Evolutionary conservation across 2,888 invertebrate genomes (phyloP), one percentile per base, ranked within the genome.

Genomic region (Argynnis bischoffii): DNA sequence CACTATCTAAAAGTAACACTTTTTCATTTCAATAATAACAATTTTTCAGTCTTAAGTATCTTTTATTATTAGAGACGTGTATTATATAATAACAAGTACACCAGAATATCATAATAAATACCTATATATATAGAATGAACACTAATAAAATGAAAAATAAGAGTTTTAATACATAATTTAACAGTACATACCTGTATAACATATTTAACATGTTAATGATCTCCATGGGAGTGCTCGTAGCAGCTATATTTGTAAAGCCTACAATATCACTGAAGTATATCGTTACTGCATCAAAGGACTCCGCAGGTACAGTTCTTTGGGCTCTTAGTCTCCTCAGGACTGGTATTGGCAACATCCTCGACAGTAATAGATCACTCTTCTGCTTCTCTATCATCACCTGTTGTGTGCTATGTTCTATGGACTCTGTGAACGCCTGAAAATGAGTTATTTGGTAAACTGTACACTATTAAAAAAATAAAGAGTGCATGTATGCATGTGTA

Each of bases 251-350:
- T 3, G 95, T 95, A 79, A 95, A 95, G 3, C 95, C 95, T 41
- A 95, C 95, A 70, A 95, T 95, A 72, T 95, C 95, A 69, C 95
- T 95, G 85, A 95, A 95, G 89, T 95, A 95, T 69, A 95, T 95
- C 1, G 95, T 95, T 57, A 95, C 95, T 0, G 94, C 94, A 66
- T 95, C 94, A 77, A 94, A 95, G 1, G 94, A 92, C 79, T 95
- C 95, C 0, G 95, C 95, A 0, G 94, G 93, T 0, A 95, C 95
- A 18, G 94, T 87, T 57, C 88, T 84, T 75, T 94, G 93, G 0
- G 93, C 93, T 8, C 93, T 84, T n/a, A 94, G 82, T 64, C 94
- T 86, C 64, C 86, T 81, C 13, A 94, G 83, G 3, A 94, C 94
- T 0, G 93, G 90, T 14, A 90, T 76, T 0, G 94, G 94, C 60